These are phyloP conservation scores for Hippocampus guttulatus DNA, from an alignment of 2,113 vertebrate genomes.

Conservation along the genomic window DNA sequence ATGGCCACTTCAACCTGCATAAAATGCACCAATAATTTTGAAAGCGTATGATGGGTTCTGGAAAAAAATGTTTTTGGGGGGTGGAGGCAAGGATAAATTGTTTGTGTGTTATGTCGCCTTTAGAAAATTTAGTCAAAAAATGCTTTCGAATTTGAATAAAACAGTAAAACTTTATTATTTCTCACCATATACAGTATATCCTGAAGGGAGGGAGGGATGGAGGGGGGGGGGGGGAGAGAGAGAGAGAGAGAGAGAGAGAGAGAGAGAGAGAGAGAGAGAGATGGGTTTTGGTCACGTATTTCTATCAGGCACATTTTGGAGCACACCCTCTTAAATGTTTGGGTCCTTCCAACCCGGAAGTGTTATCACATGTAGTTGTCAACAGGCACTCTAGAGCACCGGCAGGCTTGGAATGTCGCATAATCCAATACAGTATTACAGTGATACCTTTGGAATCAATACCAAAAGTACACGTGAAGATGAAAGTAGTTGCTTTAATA, in stretches of 20 bases:
- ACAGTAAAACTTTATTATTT: no score
- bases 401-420: constrained; percentile 23
- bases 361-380: constrained; percentile 46
- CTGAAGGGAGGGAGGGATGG: no score
- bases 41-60: no score
- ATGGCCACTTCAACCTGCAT: no score
- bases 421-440: neutral
- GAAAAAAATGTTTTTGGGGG: no score
- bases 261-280: neutral
- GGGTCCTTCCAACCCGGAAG: constrained; percentile 63
- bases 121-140: no score
- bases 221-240: no score
- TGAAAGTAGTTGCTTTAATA: constrained; percentile 77
- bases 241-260: neutral
- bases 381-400: constrained; percentile 30
- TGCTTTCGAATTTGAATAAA: no score
- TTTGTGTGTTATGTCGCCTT: no score
- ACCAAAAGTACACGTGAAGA: constrained; percentile 39
- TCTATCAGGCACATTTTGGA: constrained; percentile 48
- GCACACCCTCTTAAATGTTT: neutral
- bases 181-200: no score
- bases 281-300: constrained; percentile 11
- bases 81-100: no score
- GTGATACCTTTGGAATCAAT: neutral
- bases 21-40: no score